Conservation (phyloP, 2,888 invertebrate genomes). For the Lasioglossum villosulum region DNA sequence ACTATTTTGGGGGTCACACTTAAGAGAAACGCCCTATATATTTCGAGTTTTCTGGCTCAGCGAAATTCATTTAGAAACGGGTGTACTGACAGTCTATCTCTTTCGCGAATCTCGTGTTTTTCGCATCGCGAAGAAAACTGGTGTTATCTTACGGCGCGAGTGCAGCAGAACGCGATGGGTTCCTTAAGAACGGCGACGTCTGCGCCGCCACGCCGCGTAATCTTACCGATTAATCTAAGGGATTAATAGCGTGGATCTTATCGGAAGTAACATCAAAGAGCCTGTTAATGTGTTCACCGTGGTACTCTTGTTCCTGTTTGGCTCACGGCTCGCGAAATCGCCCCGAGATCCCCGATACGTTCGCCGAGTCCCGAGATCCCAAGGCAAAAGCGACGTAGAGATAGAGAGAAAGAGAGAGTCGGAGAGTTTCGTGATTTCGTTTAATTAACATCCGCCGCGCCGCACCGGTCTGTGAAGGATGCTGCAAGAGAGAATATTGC, state of each 20-base stretch:
- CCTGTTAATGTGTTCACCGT: conserved; percentile 26
- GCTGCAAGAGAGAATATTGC: neutral
- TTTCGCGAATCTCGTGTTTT: neutral
- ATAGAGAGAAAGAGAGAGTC: neutral
- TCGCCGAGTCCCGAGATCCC: neutral
- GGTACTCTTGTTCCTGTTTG: conserved; percentile 2
- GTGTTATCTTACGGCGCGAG: neutral
- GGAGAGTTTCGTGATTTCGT: conserved; percentile 25
- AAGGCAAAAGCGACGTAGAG: neutral
- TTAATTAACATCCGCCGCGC: conserved; percentile 17
- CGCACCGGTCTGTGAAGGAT: neutral
- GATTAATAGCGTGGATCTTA: conserved; percentile 30
- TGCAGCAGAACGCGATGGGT: neutral
- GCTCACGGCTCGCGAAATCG: neutral
- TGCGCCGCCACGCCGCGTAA: neutral
- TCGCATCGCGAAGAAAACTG: neutral
- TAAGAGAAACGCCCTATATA: too few species aligned
- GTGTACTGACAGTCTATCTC: neutral
- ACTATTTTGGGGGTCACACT: too few species aligned
- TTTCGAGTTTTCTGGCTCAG: neutral
- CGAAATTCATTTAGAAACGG: neutral
- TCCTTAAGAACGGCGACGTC: conserved; percentile 1
- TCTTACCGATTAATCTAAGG: conserved; percentile 15
- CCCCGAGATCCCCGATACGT: conserved; percentile 26
- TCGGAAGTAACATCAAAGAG: conserved; percentile 7